Conservation (phyloP, 2,888 invertebrate genomes). For the Diarsia mendica region DNA sequence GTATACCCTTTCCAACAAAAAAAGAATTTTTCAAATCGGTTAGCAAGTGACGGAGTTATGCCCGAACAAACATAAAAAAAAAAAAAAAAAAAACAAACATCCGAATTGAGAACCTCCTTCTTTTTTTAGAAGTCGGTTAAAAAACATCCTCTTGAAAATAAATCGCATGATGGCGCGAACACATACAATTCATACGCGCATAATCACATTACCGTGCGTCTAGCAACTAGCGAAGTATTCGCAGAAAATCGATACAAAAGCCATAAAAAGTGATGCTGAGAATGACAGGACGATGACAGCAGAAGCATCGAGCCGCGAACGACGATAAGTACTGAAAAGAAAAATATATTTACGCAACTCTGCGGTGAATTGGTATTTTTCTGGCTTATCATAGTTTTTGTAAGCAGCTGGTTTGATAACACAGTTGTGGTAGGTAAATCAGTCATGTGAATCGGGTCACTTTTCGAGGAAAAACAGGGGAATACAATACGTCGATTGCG, state of each 20-base stretch:
- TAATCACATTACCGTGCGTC: neutral
- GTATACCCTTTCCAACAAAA: too few relatives aligned
- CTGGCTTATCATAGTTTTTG: neutral
- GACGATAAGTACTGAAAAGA: neutral
- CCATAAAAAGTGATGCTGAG: neutral
- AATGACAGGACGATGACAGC: neutral
- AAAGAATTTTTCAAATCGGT: too few relatives aligned
- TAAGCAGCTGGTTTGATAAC: neutral
- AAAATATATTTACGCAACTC: neutral
- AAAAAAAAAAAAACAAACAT: too few relatives aligned
- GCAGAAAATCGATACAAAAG: neutral
- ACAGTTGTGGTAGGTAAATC: neutral
- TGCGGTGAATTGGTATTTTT: neutral
- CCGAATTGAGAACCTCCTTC: too few relatives aligned
- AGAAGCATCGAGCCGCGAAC: neutral
- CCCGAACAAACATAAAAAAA: too few relatives aligned
- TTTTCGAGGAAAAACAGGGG: too few relatives aligned
- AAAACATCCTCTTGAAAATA: neutral
- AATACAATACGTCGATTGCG: too few relatives aligned
- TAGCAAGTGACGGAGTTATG: too few relatives aligned
- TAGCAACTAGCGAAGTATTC: constrained; percentile 3
- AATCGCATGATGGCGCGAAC: neutral
- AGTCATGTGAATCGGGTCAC: neutral
- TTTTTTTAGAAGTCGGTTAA: too few relatives aligned
- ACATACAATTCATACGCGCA: neutral